phyloP scores from a whole-genome alignment of 2,888 invertebrate species.

The Stenichneumon culpator region DNA sequence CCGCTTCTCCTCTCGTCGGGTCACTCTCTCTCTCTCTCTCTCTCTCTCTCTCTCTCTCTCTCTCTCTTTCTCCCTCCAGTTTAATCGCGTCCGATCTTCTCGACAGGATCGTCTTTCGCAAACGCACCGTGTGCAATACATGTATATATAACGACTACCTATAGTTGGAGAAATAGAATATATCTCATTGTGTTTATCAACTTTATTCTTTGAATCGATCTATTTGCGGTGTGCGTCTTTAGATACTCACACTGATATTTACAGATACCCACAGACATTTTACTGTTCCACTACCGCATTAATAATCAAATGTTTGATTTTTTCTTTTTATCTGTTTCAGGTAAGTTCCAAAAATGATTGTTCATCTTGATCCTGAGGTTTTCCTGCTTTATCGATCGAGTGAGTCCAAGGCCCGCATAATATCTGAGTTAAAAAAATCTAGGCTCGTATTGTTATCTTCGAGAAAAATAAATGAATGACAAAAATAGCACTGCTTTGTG shows the following conservation, averaged over 20 bases:
- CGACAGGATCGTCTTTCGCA: conserved; percentile 72
- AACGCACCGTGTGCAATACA: conserved; percentile 26
- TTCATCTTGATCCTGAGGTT: not conserved
- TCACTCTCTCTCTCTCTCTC: conserved; percentile 68
- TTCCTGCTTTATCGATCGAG: not conserved
- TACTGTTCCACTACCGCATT: not conserved
- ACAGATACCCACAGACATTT: not conserved
- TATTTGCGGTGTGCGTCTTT: no score
- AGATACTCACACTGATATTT: not conserved
- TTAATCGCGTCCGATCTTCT: conserved; percentile 72
- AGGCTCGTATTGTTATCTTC: no score
- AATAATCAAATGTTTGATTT: not conserved
- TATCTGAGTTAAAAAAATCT: not conserved
- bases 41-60: conserved; percentile 67
- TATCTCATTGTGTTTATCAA: not conserved
- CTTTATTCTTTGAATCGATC: not conserved
- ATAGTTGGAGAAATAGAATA: conserved; percentile 11
- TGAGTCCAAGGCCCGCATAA: not conserved
- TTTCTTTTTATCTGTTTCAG: conserved; percentile 5
- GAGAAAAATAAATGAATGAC: not conserved
- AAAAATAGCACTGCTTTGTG: not conserved
- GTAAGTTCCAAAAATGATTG: conserved; percentile 14
- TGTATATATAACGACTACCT: conserved; percentile 41
- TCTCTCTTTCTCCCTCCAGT: conserved; percentile 67
- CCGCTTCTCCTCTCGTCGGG: conserved; percentile 61